Conservation (phyloP, 2,888 invertebrate genomes). For the Melanostoma scalare region DNA sequence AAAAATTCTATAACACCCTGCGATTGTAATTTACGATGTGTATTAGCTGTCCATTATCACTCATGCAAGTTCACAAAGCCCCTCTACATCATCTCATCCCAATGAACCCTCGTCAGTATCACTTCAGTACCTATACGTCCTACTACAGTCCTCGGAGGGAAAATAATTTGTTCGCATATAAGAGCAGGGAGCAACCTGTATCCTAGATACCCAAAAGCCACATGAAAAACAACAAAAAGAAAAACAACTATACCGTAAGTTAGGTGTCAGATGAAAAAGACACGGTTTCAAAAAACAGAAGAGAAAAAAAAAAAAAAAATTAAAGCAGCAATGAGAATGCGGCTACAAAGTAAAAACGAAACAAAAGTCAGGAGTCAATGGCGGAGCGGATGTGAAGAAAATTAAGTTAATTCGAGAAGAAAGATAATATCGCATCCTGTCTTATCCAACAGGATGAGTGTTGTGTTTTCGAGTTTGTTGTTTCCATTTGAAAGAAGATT, state of each 20-base stretch:
- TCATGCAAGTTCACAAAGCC: slow-evolving; percentile 67
- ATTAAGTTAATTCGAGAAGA: slow-evolving; percentile 73
- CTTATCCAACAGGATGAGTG: slow-evolving; percentile 51
- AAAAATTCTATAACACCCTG: slow-evolving; percentile 63
- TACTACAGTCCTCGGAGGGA: slow-evolving; percentile 46
- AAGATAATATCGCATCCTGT: slow-evolving; percentile 70
- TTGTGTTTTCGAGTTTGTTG: slow-evolving; percentile 60
- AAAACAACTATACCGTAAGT: slow-evolving; percentile 15
- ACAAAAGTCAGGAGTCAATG: slow-evolving; percentile 72
- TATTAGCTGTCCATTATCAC: slow-evolving; percentile 73
- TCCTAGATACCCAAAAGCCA: slow-evolving; percentile 60
- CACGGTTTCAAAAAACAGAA: slow-evolving; percentile 26
- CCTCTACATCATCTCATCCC: not conserved
- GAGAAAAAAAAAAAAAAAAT: slow-evolving; percentile 20
- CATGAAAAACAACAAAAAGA: slow-evolving; percentile 37
- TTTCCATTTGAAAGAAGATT: slow-evolving; percentile 57
- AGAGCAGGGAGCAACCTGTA: slow-evolving; percentile 52
- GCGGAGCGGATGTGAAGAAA: slow-evolving; percentile 69
- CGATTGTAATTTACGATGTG: slow-evolving; percentile 72
- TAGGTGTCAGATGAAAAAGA: slow-evolving; percentile 53
- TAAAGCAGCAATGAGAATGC: slow-evolving; percentile 38
- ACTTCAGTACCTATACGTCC: not conserved
- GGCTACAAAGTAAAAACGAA: slow-evolving; percentile 45
- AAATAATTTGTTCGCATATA: slow-evolving; percentile 52
- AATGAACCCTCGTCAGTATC: slow-evolving; percentile 15